Evolutionary conservation across 2,113 vertebrate species (phyloP), one percentile per base, ranked within the genome.

Genomic region (Eulacestoma nigropectus): DNA sequence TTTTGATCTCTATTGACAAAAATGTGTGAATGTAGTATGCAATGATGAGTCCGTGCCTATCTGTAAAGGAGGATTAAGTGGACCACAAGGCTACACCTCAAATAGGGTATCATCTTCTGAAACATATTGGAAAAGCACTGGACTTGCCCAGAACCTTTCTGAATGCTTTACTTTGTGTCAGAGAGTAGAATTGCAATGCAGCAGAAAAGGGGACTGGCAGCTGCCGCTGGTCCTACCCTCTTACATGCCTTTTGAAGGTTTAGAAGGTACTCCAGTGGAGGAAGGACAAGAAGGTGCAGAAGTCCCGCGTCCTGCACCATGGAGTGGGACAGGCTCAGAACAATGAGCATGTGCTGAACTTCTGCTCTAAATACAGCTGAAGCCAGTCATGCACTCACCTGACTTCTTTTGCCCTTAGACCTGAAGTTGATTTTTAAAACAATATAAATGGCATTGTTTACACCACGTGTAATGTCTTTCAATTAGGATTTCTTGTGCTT

Each of bases 61-160:
- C 37, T 90, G 35, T 49, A 35, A 68, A 46, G 44, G 74, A 81
- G 63, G 72, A 87, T 65, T 49, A 93, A 91, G 76, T 64, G 81
- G 82, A 85, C 19, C 64, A 30, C 21, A 50, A 87, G 12, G 55
- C 23, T 84, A 59, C 33, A 41, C 35, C 8, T 44, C 69, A 52
- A 63, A 82, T 46, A 52, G 57, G 30, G 13, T 13, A 62, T 55
- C 22, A 11, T 23, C 35, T 87, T 92, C 41, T 33, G 56, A 65
- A 67, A 79, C 18, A 11, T 42, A 7, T 2, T 72, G 27, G 32
- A 55, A 55, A 75, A 42, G 12, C 35, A 6, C 23, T 35, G 7
- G 41, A 7, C 3, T 35, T 26, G 26, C 7, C 60, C 27, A 59
- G 14, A 75, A 64, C 6, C 2, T 42, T 70, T 89, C 9, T 50